Evolutionary conservation across 2,113 vertebrate genomes (phyloP).

Genomic region (Bujurquina vittata): DNA sequence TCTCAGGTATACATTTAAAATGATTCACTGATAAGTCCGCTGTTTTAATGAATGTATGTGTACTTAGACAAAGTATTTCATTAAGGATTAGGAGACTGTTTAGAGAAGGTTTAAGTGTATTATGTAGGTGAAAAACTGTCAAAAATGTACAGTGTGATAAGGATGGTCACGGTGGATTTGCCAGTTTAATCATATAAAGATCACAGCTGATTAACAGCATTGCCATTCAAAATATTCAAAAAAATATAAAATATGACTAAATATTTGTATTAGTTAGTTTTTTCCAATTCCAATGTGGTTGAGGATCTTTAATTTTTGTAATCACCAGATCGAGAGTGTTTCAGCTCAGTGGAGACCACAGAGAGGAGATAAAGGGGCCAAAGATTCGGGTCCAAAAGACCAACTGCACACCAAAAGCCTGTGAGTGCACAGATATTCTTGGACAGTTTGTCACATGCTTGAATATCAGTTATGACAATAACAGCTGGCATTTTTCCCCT

Average conservation of each 20-base stretch:
- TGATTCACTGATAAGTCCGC: not conserved
- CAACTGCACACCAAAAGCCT: slow-evolving; percentile 81
- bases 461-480: not conserved
- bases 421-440: slow-evolving; percentile 63
- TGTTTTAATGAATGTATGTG: not conserved
- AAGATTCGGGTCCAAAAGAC: slow-evolving; percentile 74
- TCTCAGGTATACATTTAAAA: slow-evolving; percentile 61
- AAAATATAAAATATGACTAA: not conserved
- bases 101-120: not conserved
- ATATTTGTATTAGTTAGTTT: not conserved
- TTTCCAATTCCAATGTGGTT: not conserved
- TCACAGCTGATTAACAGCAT: not conserved
- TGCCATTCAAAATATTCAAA: not conserved
- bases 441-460: not conserved
- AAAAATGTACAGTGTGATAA: not conserved
- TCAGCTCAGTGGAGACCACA: slow-evolving; percentile 69
- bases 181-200: not conserved
- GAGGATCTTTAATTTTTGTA: slow-evolving; percentile 3
- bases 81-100: not conserved
- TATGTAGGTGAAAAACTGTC: not conserved
- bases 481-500: too few species aligned
- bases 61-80: not conserved
- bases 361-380: slow-evolving; percentile 73
- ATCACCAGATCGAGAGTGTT: slow-evolving; percentile 82
- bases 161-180: not conserved